Evolutionary conservation across 2,888 invertebrate genomes (phyloP).

Genomic region (Cosmia trapezina): DNA sequence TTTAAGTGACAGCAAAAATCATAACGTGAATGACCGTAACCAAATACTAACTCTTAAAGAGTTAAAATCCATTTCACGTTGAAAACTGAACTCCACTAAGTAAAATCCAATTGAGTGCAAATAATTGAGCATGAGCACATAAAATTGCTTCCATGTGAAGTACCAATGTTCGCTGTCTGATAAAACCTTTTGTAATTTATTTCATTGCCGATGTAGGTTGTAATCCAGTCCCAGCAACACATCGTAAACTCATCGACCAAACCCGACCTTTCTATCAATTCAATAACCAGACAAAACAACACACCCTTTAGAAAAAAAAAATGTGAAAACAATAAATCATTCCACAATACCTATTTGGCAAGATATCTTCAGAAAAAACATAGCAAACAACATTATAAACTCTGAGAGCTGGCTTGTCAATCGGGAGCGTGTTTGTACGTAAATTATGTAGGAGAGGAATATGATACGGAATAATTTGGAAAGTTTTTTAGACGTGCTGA

Average conservation of each 20-base stretch:
- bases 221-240: conserved; percentile 8
- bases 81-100: conserved; percentile 6
- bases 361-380: conserved; percentile 24
- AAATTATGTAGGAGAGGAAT: conserved; percentile 8
- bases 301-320: conserved; percentile 27
- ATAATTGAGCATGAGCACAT: conserved; percentile 43
- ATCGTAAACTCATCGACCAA: conserved; percentile 29
- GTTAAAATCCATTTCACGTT: not conserved
- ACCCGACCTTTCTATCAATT: conserved; percentile 27
- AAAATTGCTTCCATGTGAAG: conserved; percentile 29
- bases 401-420: conserved; percentile 41
- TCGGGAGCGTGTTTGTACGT: conserved; percentile 12
- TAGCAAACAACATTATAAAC: conserved; percentile 41
- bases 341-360: conserved; percentile 57
- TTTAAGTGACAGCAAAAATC: not conserved
- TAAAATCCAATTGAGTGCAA: conserved; percentile 31
- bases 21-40: not conserved
- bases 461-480: conserved; percentile 2
- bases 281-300: conserved; percentile 22
- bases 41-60: not conserved
- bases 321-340: conserved; percentile 48
- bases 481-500: not conserved
- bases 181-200: conserved; percentile 26
- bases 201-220: conserved; percentile 5
- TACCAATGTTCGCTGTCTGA: conserved; percentile 26